Evolutionary conservation across 2,888 invertebrate genomes (phyloP), one percentile per base, ranked within the genome.

Genomic region (Phortica magna): DNA sequence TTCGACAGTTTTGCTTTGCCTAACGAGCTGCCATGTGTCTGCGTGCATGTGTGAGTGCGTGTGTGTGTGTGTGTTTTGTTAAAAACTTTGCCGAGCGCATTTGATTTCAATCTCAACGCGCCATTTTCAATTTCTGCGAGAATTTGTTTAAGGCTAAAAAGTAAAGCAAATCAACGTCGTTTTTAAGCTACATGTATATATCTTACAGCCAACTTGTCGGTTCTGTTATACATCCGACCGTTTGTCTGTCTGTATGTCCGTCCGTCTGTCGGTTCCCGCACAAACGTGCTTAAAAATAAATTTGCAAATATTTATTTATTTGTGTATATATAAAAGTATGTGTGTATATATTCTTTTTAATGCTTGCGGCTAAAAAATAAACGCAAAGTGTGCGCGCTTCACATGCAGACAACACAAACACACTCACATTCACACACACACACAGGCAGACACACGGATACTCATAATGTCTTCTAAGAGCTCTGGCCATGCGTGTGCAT

Each of bases 91-190:
- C 41, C 55, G 55, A 31, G 55, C 55, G 55, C 55, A 55, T 55
- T 55, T 55, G 61, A 61, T 61, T 19, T 61, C 19, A 61, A 61
- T 61, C 61, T 61, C 61, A 22, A 22, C 7, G 61, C 22, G 14
- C 10, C 83, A 78, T 84, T 83, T 84, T 86, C 84, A 84, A 84
- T 83, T 84, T 83, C 82, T 84, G 83, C 78, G 70, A 67, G 78
- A 86, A 84, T 88, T 86, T 83, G 83, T 87, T 87, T 80, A 61
- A 61, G 61, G 22, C 22, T 83, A 81, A 78, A 84, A 77, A 80
- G 53, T 19, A 39, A 59, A 42, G 48, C 48, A 14, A 48, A 48
- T 48, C 48, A 48, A 48, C 14, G 9, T 48, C 14, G 48, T 2
- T 6, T 31, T 31, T 4, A 4, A 31, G 1, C 2, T 31, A 31